Percentiles rank a stretch among this genome's conserved stretches.
Evolutionary conservation across 2,113 vertebrate genomes (phyloP).

Genomic region (Thamnaconus septentrionalis): DNA sequence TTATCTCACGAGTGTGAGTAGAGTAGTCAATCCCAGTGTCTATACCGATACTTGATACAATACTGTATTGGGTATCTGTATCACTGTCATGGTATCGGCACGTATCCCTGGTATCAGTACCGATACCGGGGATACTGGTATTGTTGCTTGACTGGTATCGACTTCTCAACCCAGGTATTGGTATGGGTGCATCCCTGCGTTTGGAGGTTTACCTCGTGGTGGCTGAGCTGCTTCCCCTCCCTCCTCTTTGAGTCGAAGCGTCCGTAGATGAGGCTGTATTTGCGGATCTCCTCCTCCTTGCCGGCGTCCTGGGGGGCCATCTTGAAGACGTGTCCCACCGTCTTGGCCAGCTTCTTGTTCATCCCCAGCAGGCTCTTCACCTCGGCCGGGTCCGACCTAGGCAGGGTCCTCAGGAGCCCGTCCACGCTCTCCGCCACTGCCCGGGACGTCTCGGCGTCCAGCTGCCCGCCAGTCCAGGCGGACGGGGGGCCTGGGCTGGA

Average conservation of each 20-base stretch:
- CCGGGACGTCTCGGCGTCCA: constrained; percentile 84
- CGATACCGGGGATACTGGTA: no score
- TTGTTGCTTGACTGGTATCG: neutral
- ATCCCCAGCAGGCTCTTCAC: constrained; percentile 86
- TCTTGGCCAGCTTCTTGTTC: constrained; percentile 93
- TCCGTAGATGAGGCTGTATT: constrained; percentile 94
- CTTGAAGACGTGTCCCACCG: constrained; percentile 93
- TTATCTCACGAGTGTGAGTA: no score
- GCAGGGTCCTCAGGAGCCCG: constrained; percentile 84
- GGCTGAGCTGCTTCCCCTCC: constrained; percentile 91
- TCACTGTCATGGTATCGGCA: no score
- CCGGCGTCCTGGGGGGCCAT: constrained; percentile 84
- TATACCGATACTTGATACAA: no score
- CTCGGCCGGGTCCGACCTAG: constrained; percentile 82
- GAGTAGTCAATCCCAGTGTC: no score
- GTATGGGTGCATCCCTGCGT: constrained; percentile 1
- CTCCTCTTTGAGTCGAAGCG: constrained; percentile 92
- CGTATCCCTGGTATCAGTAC: no score
- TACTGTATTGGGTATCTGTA: no score
- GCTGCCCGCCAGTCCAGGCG: constrained; percentile 75
- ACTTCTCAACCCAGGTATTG: neutral
- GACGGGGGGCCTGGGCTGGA: constrained; percentile 63
- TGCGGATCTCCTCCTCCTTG: constrained; percentile 93
- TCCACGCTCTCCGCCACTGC: constrained; percentile 89
- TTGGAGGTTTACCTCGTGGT: constrained; percentile 86